phyloP scores from a whole-genome alignment of 2,113 vertebrate species.

The Ochotona curzoniae region DNA sequence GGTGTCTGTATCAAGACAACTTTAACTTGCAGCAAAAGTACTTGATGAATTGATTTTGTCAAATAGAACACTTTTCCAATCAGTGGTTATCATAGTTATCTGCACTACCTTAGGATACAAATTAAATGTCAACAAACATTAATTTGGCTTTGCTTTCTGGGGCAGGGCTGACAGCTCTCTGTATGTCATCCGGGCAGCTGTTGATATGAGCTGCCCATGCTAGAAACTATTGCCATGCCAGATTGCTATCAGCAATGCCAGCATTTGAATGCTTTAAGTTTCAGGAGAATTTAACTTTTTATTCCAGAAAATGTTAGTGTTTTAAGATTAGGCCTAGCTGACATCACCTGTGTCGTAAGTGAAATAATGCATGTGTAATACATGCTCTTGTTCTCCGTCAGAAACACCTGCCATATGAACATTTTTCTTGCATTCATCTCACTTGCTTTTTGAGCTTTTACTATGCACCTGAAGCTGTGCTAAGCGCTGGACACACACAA shows the following conservation, averaged over 20 bases:
- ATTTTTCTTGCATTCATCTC: background rate
- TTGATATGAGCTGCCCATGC: conserved; percentile 81
- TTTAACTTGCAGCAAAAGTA: conserved; percentile 75
- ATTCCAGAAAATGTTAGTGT: background rate
- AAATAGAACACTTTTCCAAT: conserved; percentile 78
- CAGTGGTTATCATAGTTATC: conserved; percentile 81
- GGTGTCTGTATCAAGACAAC: conserved; percentile 59
- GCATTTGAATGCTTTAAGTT: conserved; percentile 66
- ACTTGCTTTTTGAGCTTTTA: background rate
- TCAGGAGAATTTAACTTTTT: background rate
- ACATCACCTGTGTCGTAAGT: background rate
- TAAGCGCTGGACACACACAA: background rate
- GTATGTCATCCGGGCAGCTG: conserved; percentile 82
- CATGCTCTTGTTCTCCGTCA: background rate
- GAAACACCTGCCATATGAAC: accelerated
- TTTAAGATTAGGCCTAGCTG: background rate
- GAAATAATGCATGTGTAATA: background rate
- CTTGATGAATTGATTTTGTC: conserved; percentile 84
- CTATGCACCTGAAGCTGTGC: background rate
- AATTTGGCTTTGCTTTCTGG: conserved; percentile 85
- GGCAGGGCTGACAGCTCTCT: conserved; percentile 85
- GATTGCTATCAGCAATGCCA: conserved; percentile 81
- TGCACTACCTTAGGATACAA: conserved; percentile 86
- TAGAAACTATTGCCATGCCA: conserved; percentile 80
- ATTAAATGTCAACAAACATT: conserved; percentile 87